A percentile compares a stretch with the other conserved stretches of the same genome.
phyloP scores from a whole-genome alignment of 2,113 vertebrate species.

The Thunnus thynnus region DNA sequence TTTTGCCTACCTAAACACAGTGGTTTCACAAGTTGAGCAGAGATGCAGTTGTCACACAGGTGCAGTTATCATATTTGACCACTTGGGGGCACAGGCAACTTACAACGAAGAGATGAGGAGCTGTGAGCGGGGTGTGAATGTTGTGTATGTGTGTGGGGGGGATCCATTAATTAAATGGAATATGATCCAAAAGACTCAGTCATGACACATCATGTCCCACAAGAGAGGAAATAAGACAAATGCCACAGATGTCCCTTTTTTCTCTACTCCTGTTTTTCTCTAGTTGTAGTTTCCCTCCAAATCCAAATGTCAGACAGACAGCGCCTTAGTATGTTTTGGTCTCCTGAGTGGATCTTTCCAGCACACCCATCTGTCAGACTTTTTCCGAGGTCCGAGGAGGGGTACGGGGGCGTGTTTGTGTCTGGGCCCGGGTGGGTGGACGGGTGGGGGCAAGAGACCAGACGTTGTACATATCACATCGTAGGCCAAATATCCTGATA shows the following conservation, averaged over 20 bases:
- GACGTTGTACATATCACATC: slow-evolving; percentile 64
- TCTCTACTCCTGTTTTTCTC: slow-evolving; percentile 55
- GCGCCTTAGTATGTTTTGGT: slow-evolving; percentile 77
- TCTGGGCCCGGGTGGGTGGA: slow-evolving; percentile 53
- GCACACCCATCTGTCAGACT: slow-evolving; percentile 78
- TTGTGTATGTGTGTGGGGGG: slow-evolving; percentile 7
- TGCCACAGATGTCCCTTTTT: slow-evolving; percentile 77
- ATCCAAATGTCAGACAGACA: slow-evolving; percentile 73
- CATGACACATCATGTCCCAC: slow-evolving; percentile 77
- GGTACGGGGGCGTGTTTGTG: slow-evolving; percentile 65
- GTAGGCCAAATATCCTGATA: slow-evolving; percentile 67
- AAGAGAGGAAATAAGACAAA: slow-evolving; percentile 79
- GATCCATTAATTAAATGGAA: slow-evolving; percentile 77
- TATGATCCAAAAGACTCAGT: slow-evolving; percentile 77
- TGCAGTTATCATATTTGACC: slow-evolving; percentile 74
- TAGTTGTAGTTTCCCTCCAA: slow-evolving; percentile 64
- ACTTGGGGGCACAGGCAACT: slow-evolving; percentile 86
- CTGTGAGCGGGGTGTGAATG: slow-evolving; percentile 39
- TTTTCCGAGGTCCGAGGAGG: slow-evolving; percentile 59
- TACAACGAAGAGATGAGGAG: slow-evolving; percentile 64
- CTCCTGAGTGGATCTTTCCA: slow-evolving; percentile 76
- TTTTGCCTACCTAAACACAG: background rate
- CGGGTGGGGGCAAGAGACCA: slow-evolving; percentile 53
- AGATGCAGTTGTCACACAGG: slow-evolving; percentile 3
- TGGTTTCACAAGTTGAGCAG: slow-evolving; percentile 18